A percentile compares a stretch with the other conserved stretches of the same genome.
Evolutionary conservation across 1,140 invertebrate genomes (phyloP).

Genomic region (Anagrus nilaparvatae): DNA sequence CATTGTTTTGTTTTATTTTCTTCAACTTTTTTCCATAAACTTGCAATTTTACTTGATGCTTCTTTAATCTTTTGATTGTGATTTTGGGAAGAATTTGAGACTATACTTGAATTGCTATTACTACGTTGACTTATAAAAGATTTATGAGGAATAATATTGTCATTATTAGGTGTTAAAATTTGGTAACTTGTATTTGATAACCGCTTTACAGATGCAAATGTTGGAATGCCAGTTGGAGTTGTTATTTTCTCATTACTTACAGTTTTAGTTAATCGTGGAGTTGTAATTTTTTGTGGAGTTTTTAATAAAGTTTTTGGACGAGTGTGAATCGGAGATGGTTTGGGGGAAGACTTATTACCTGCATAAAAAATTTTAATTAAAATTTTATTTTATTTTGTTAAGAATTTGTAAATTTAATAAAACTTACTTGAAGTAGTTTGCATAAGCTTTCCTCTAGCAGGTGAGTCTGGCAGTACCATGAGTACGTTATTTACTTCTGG

Average conservation of each 20-base stretch:
- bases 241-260: slow-evolving; percentile 31
- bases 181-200: slow-evolving; percentile 13
- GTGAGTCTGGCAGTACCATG: slow-evolving; percentile 7
- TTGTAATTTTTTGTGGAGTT: slow-evolving; percentile 22
- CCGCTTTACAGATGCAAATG: slow-evolving; percentile 36
- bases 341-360: slow-evolving; percentile 7
- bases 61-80: slow-evolving; percentile 52
- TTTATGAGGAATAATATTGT: slow-evolving; percentile 17
- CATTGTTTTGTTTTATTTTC: slow-evolving; percentile 54
- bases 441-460: slow-evolving; percentile 1
- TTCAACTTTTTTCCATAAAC: slow-evolving; percentile 78
- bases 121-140: slow-evolving; percentile 34
- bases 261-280: slow-evolving; percentile 27
- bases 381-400: background rate
- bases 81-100: slow-evolving; percentile 44
- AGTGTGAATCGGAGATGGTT: slow-evolving; percentile 10
- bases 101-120: slow-evolving; percentile 51
- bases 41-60: slow-evolving; percentile 78
- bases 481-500: slow-evolving; percentile 38
- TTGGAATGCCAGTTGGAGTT: slow-evolving; percentile 30
- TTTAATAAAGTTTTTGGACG: slow-evolving; percentile 25
- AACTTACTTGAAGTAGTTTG: background rate
- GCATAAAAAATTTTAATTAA: background rate
- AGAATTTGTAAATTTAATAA: background rate
- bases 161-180: slow-evolving; percentile 4